These are phyloP conservation scores for Dromas ardeola DNA, from an alignment of 2,113 vertebrate genomes.

Conservation along the genomic window DNA sequence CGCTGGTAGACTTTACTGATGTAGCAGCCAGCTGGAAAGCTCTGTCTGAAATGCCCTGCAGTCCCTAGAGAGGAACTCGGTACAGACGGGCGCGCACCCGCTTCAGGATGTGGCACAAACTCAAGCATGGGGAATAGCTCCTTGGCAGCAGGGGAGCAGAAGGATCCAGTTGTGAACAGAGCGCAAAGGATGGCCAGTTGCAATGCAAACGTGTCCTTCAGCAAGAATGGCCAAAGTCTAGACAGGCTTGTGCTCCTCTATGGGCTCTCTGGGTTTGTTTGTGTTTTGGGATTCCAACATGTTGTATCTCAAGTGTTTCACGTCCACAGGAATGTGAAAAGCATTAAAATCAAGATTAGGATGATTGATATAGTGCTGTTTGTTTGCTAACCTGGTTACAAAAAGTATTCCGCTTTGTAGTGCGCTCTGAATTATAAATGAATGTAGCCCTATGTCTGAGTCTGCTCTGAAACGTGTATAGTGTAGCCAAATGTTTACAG, in stretches of 20 bases:
- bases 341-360: constrained; percentile 25
- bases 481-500: not conserved
- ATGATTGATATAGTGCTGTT: not conserved
- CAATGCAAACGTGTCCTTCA: not conserved
- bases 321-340: not conserved
- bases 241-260: not conserved
- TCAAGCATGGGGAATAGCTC: not conserved
- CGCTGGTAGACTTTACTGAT: not conserved
- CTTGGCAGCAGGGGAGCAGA: not conserved
- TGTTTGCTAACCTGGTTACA: constrained; percentile 3
- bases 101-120: not conserved
- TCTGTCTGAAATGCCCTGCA: not conserved
- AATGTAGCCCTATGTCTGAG: not conserved
- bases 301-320: not conserved
- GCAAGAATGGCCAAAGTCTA: not conserved
- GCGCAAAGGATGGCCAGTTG: not conserved
- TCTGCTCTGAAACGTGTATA: not conserved
- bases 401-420: not conserved
- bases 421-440: not conserved
- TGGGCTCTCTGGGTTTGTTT: not conserved
- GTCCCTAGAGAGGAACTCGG: not conserved
- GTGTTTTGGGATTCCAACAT: not conserved
- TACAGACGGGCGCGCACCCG: fast-evolving
- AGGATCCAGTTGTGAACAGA: not conserved
- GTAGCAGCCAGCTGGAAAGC: constrained; percentile 3